Evolutionary conservation across 2,888 invertebrate genomes (phyloP).

Genomic region (Sialis fuliginosa): DNA sequence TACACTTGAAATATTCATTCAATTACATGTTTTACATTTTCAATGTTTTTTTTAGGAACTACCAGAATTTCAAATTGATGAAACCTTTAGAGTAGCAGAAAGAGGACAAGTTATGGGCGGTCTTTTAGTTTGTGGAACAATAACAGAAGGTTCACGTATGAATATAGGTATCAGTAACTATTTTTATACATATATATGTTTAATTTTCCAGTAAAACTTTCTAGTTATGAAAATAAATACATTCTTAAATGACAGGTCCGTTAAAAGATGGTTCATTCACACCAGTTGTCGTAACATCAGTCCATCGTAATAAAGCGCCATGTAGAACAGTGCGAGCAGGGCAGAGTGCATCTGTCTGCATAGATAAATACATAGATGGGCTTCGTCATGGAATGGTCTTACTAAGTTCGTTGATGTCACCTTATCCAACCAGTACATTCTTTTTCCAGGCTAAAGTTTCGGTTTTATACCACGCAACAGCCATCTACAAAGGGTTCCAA

Average conservation of each 20-base stretch:
- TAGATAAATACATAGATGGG: conserved; percentile 40
- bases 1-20: not conserved
- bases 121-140: conserved; percentile 63
- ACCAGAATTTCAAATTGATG: conserved; percentile 85
- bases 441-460: conserved; percentile 72
- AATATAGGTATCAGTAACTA: conserved; percentile 34
- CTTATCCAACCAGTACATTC: conserved; percentile 36
- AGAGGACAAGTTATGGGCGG: conserved; percentile 76
- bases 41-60: conserved; percentile 33
- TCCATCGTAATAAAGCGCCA: conserved; percentile 85
- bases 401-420: conserved; percentile 30
- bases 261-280: conserved; percentile 62
- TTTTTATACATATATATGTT: conserved; percentile 11
- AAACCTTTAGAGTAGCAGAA: conserved; percentile 74
- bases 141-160: conserved; percentile 67
- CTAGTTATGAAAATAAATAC: conserved; percentile 3
- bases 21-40: not conserved
- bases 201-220: conserved; percentile 3
- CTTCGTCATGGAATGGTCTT: conserved; percentile 76
- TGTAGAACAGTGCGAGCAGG: conserved; percentile 76
- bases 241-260: conserved; percentile 33
- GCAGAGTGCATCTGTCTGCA: conserved; percentile 71
- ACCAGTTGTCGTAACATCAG: conserved; percentile 59
- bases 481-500: conserved; percentile 70
- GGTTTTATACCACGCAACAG: conserved; percentile 74